Evolutionary conservation across 30 jellyfish, hydroid and myxozoan genomes (phyloP).

Genomic region (Turritopsis dohrnii): DNA sequence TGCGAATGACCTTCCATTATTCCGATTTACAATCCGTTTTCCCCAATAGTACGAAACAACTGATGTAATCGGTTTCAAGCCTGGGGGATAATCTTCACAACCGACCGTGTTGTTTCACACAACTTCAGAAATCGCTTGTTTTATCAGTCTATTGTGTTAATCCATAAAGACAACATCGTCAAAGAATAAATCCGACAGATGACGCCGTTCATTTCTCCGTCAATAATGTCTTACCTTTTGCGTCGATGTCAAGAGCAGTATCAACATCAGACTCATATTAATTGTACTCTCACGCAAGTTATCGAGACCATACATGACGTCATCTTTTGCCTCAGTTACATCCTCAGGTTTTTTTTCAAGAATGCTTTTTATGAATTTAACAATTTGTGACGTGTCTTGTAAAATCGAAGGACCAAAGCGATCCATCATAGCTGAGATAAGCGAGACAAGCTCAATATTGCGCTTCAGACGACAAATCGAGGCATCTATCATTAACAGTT

Average conservation of each 20-base stretch:
- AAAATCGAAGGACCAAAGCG: constrained; percentile 44
- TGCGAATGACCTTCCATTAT: no score
- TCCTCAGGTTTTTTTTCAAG: not conserved
- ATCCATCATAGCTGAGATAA: constrained; percentile 71
- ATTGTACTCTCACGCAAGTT: constrained; percentile 29
- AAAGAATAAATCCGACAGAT: no score
- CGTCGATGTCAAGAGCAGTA: constrained; percentile 27
- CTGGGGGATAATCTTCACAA: no score
- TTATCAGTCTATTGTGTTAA: no score
- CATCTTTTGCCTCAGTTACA: constrained; percentile 16
- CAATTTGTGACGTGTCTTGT: constrained; percentile 41
- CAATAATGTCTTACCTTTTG: not conserved
- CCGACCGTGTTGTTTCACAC: no score
- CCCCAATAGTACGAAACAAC: no score
- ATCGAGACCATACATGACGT: constrained; percentile 10
- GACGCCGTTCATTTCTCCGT: no score
- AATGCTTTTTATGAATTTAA: constrained; percentile 34
- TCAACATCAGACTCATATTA: constrained; percentile 35
- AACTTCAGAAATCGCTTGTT: no score
- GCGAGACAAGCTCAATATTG: constrained; percentile 47
- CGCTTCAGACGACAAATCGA: constrained; percentile 11
- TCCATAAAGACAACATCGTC: no score
- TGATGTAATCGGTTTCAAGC: no score
- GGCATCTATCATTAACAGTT: constrained; percentile 21
- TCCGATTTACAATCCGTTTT: not conserved